Evolutionary conservation across 2,888 invertebrate species (phyloP), one percentile per base, ranked within the genome.

Genomic region (Salticus scenicus): DNA sequence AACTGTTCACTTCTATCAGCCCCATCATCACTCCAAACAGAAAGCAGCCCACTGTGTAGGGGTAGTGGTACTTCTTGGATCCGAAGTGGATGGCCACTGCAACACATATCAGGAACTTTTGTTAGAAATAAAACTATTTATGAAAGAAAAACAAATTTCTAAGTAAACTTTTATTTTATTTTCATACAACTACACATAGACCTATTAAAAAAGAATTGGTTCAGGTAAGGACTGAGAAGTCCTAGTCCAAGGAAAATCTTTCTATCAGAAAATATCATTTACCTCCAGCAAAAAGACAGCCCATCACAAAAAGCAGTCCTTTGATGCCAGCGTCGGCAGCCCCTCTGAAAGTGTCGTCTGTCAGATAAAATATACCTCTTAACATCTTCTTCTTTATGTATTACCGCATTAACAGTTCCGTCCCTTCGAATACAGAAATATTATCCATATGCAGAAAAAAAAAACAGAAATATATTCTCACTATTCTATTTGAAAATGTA

Each of bases 11-110:
- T 24, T 76, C 82, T 20, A 83, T 31, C 5, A 83, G 14, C 14
- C 82, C 82, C 2, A 83, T 70, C 1, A 64, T 4, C n/a, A 76
- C 71, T 33, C 82, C 82, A 51, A 83, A 76, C n/a, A 83, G 27
- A 28, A 83, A 83, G 33, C 82, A 83, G 1, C 82, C 76, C 4
- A 83, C 76, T 20, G 82, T 83, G 24, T 66, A 76, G 2, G 82
- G 82, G n/a, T 66, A 83, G 8, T 72, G 47, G 63, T 66, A 83
- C 51, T 66, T 71, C 51, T 76, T 83, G 24, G 82, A 71, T 7
- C 76, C 82, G 75, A 83, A 83, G 63, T 83, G 12, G 31, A 76
- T 83, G 27, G 74, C 64, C 41, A 76, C 82, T 83, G n/a, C n/a
- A 17, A 17, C n/a, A 2, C 17, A 47, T 2, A 17, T 47, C 17